Percentiles rank a stretch among this genome's conserved stretches.
Conservation (phyloP, 2,888 invertebrate genomes). For the Mimas tiliae region DNA sequence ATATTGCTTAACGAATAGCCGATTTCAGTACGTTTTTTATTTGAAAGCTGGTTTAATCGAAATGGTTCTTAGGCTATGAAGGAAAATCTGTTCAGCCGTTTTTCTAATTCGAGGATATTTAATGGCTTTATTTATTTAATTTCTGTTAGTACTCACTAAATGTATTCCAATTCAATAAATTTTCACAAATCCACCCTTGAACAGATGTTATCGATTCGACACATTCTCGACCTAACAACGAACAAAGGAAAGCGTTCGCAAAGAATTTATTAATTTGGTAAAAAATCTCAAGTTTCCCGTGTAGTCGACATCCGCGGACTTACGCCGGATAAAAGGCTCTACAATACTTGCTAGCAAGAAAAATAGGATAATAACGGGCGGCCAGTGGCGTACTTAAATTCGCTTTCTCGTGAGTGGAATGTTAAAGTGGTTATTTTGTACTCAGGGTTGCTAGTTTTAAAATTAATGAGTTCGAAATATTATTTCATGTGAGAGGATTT, state of each 20-base stretch:
- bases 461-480: background rate
- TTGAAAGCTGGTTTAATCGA: too few relatives aligned
- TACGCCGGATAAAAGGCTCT: conserved; percentile 42
- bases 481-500: background rate
- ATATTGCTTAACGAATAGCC: too few relatives aligned
- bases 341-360: conserved; percentile 48
- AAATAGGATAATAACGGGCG: conserved; percentile 66
- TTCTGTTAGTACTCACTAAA: too few relatives aligned
- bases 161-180: background rate
- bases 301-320: conserved; percentile 40
- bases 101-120: too few relatives aligned
- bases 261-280: conserved; percentile 22
- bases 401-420: conserved; percentile 59
- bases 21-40: too few relatives aligned
- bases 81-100: too few relatives aligned
- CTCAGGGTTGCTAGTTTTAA: background rate
- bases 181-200: background rate
- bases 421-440: conserved; percentile 43
- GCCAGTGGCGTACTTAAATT: conserved; percentile 60
- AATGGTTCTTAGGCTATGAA: too few relatives aligned
- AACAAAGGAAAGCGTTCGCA: conserved; percentile 7
- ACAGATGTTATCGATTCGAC: conserved; percentile 14
- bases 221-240: conserved; percentile 1
- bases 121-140: too few relatives aligned
- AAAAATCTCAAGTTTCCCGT: conserved; percentile 35